phyloP scores from a whole-genome alignment of 1,140 invertebrate genomes.

The Drosophila ohnishii region DNA sequence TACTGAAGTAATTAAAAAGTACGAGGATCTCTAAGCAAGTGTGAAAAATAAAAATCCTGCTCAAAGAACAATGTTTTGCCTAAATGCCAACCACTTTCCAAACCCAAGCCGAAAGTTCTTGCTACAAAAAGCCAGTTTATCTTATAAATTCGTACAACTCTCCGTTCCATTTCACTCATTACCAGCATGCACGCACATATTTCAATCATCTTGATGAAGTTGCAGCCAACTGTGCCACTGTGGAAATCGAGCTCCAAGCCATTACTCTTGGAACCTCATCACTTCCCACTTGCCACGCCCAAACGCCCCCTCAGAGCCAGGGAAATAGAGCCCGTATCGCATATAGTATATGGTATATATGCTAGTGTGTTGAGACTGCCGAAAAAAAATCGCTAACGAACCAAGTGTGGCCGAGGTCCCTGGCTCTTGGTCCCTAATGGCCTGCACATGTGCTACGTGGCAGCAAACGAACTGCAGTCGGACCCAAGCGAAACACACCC shows the following conservation, averaged over 20 bases:
- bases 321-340: conserved; percentile 52
- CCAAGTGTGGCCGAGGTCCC: conserved; percentile 65
- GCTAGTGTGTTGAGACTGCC: conserved; percentile 7
- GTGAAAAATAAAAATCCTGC: background rate
- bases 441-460: conserved; percentile 77
- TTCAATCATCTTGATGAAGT: conserved; percentile 52
- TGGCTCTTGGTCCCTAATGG: conserved; percentile 66
- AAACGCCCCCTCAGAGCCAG: conserved; percentile 9
- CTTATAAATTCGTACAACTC: conserved; percentile 19
- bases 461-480: conserved; percentile 73
- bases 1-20: background rate
- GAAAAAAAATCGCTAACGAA: conserved; percentile 76
- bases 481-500: conserved; percentile 16
- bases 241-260: conserved; percentile 38
- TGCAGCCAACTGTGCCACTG: conserved; percentile 46
- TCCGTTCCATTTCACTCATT: conserved; percentile 25
- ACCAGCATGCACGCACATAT: conserved; percentile 46
- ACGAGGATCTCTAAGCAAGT: background rate
- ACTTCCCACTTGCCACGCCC: conserved; percentile 21
- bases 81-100: background rate
- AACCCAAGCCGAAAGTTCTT: background rate
- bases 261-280: conserved; percentile 43
- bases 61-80: background rate
- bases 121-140: conserved; percentile 5
- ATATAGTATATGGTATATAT: conserved; percentile 27